A percentile compares a stretch with the other conserved stretches of the same genome.
phyloP scores from a whole-genome alignment of 2,797 vertebrate species.

The Epinephelus malabaricus region DNA sequence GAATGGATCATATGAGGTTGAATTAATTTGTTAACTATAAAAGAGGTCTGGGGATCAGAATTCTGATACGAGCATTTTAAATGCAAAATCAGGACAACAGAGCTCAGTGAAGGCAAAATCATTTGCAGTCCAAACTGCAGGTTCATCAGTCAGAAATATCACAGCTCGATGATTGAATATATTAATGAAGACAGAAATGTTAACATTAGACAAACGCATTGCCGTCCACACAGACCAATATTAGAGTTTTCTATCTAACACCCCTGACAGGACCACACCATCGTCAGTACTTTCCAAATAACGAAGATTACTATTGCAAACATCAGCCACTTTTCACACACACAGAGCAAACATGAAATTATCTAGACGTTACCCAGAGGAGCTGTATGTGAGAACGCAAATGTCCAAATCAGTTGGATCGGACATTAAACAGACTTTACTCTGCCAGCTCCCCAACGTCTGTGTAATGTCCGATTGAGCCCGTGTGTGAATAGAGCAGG shows the following conservation, averaged over 20 bases:
- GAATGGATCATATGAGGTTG: constrained; percentile 26
- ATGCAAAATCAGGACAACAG: constrained; percentile 7
- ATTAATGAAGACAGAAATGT: not conserved
- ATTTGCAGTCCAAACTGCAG: not conserved
- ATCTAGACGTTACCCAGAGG: no score
- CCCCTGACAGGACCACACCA: not conserved
- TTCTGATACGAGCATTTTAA: constrained; percentile 4
- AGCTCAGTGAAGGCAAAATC: not conserved
- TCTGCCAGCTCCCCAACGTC: no score
- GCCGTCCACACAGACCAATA: not conserved
- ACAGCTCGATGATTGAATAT: constrained; percentile 8
- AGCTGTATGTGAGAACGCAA: no score
- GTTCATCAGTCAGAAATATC: constrained; percentile 5
- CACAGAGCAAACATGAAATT: no score
- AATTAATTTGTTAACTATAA: constrained; percentile 21
- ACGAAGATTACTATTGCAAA: not conserved
- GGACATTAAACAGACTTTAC: no score
- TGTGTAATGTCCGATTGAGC: no score
- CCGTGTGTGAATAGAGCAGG: no score
- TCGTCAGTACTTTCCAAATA: not conserved
- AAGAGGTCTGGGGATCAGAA: constrained; percentile 9
- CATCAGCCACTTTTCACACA: not conserved
- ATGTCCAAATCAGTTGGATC: no score
- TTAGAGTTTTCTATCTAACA: not conserved
- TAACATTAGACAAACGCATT: not conserved